Evolutionary conservation across 1,140 invertebrate species (phyloP).

Genomic region (Drosophila kanapiae): DNA sequence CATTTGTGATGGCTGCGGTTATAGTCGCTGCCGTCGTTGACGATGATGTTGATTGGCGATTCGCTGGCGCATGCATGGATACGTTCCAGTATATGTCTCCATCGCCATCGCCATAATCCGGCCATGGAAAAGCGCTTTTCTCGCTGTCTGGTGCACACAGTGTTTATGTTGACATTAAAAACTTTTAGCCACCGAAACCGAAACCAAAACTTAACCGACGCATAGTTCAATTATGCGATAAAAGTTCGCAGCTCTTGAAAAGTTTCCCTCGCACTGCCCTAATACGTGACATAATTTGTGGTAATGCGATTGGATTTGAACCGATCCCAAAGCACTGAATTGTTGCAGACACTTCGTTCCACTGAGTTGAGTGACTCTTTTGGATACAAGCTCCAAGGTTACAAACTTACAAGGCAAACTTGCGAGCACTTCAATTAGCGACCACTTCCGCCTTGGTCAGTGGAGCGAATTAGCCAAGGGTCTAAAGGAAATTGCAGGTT

Average conservation of each 20-base stretch:
- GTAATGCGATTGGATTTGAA: constrained; percentile 59
- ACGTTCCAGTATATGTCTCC: constrained; percentile 27
- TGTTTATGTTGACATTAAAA: constrained; percentile 70
- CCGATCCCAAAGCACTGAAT: constrained; percentile 30
- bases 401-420: constrained; percentile 8
- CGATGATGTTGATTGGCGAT: constrained; percentile 82
- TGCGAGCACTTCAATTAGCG: constrained; percentile 40
- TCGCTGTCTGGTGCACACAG: constrained; percentile 25
- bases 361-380: constrained; percentile 1
- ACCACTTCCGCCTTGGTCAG: constrained; percentile 36
- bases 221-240: constrained; percentile 57
- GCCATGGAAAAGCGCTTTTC: constrained; percentile 62
- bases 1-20: constrained; percentile 80
- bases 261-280: constrained; percentile 54
- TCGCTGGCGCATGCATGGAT: constrained; percentile 65
- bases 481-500: constrained; percentile 31
- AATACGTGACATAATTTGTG: constrained; percentile 80
- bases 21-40: constrained; percentile 69
- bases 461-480: constrained; percentile 12
- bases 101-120: constrained; percentile 32
- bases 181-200: constrained; percentile 53
- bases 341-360: constrained; percentile 30
- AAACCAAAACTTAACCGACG: constrained; percentile 53
- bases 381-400: constrained; percentile 11
- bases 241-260: constrained; percentile 71